These are phyloP conservation scores for Meteorus sp. DNA, from an alignment of 1,140 invertebrate genomes.

Conservation along the genomic window DNA sequence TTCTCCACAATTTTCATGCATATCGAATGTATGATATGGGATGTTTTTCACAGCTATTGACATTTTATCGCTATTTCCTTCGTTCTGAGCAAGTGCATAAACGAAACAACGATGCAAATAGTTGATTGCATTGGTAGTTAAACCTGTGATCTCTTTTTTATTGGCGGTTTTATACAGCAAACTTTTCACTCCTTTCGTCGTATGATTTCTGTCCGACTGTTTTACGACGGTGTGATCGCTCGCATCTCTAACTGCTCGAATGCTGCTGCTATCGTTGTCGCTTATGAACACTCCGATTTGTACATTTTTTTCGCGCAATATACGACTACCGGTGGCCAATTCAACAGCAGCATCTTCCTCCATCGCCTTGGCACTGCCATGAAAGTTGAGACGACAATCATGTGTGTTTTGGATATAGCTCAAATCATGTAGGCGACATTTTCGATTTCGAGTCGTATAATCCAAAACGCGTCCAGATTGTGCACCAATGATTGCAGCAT, in stretches of 20 bases:
- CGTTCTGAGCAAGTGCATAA: constrained; percentile 20
- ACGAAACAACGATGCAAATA: too few relatives aligned
- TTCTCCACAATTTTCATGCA: constrained; percentile 22
- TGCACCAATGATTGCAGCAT: too few relatives aligned
- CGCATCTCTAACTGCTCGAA: constrained; percentile 6
- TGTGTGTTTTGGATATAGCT: constrained; percentile 8
- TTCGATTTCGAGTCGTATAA: too few relatives aligned
- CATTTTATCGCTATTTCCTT: neutral
- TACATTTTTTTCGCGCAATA: constrained; percentile 7
- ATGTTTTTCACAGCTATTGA: constrained; percentile 10
- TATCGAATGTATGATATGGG: constrained; percentile 13
- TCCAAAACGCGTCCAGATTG: too few relatives aligned
- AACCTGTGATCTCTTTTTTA: too few relatives aligned
- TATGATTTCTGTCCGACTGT: constrained; percentile 10
- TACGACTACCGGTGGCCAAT: neutral
- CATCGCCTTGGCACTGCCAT: constrained; percentile 21
- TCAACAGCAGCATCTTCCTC: constrained; percentile 12
- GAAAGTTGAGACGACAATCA: constrained; percentile 17
- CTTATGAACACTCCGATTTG: constrained; percentile 2
- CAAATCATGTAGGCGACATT: too few relatives aligned
- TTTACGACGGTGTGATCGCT: constrained; percentile 5
- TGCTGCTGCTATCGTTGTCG: constrained; percentile 8
- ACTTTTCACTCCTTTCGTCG: too few relatives aligned
- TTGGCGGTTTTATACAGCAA: too few relatives aligned
- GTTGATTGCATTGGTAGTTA: too few relatives aligned